Evolutionary conservation across 2,113 vertebrate genomes (phyloP).

Genomic region (Myotis yumanensis): DNA sequence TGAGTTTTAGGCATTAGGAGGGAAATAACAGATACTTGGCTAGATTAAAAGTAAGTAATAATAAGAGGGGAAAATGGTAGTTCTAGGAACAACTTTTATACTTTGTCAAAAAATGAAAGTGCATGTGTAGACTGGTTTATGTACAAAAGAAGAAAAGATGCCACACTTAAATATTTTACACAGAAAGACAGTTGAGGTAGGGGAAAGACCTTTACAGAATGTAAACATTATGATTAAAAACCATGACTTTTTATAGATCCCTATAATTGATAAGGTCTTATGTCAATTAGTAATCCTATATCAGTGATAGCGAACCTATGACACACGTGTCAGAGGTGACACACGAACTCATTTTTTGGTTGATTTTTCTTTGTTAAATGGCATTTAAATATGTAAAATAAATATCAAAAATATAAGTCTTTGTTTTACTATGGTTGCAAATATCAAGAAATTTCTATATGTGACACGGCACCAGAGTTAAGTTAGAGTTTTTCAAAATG

Average conservation of each 20-base stretch:
- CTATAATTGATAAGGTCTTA: not conserved
- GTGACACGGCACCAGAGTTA: too few species aligned
- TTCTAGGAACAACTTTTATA: not conserved
- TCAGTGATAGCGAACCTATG: too few species aligned
- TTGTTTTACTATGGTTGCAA: too few species aligned
- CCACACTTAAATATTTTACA: not conserved
- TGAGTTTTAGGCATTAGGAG: not conserved
- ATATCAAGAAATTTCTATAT: too few species aligned
- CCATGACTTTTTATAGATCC: not conserved
- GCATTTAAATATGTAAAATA: too few species aligned
- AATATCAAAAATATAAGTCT: too few species aligned
- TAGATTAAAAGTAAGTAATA: not conserved
- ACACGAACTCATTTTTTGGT: too few species aligned
- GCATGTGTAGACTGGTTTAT: not conserved
- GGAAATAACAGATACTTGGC: not conserved
- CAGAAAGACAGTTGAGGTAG: not conserved
- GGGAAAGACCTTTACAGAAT: not conserved
- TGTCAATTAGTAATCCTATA: not conserved
- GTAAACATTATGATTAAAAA: not conserved
- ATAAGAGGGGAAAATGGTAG: not conserved
- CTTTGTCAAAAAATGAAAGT: not conserved
- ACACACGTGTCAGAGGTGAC: too few species aligned
- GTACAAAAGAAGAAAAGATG: not conserved
- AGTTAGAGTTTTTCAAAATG: too few species aligned
- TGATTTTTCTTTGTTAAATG: too few species aligned